A percentile compares a stretch with the other conserved stretches of the same genome.
Evolutionary conservation across 2,888 invertebrate species (phyloP).

Genomic region (Parochlus steinenii): DNA sequence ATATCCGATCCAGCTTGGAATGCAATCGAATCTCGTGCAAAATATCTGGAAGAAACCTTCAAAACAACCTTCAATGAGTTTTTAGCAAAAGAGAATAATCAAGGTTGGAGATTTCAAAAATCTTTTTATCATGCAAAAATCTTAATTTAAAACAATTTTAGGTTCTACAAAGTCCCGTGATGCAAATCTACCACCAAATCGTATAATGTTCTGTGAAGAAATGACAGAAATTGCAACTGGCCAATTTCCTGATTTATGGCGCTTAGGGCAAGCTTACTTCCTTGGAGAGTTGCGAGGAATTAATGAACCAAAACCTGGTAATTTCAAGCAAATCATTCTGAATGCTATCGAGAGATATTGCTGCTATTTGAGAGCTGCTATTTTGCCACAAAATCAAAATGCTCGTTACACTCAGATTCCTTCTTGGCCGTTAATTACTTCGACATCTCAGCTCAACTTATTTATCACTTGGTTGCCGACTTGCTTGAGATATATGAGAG

Average conservation of each 20-base stretch:
- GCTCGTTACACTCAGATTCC: slow-evolving; percentile 32
- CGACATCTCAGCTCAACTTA: slow-evolving; percentile 38
- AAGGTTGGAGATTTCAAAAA: slow-evolving; percentile 17
- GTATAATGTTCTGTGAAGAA: slow-evolving; percentile 64
- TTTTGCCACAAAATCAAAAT: slow-evolving; percentile 46
- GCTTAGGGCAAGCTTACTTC: slow-evolving; percentile 87
- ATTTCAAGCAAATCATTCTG: slow-evolving; percentile 70
- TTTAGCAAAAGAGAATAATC: slow-evolving; percentile 23
- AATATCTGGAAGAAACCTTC: slow-evolving; percentile 43
- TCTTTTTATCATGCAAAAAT: not conserved
- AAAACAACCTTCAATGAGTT: slow-evolving; percentile 27
- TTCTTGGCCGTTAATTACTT: slow-evolving; percentile 34
- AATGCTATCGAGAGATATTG: slow-evolving; percentile 59
- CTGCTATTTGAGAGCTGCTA: slow-evolving; percentile 51
- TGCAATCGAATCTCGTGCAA: slow-evolving; percentile 70
- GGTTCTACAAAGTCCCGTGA: too few species aligned
- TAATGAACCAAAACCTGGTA: slow-evolving; percentile 53
- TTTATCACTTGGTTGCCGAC: slow-evolving; percentile 55
- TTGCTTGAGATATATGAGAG: slow-evolving; percentile 63
- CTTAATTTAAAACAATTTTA: not conserved
- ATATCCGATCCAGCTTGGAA: slow-evolving; percentile 91
- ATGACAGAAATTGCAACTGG: slow-evolving; percentile 57
- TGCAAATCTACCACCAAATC: slow-evolving; percentile 35
- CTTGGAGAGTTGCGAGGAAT: slow-evolving; percentile 69
- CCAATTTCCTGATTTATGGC: slow-evolving; percentile 85